A percentile compares a stretch with the other conserved stretches of the same genome.
These are phyloP conservation scores for Pristionchus fissidentatus DNA, from an alignment of 2,888 invertebrate species.

Conservation along the genomic window DNA sequence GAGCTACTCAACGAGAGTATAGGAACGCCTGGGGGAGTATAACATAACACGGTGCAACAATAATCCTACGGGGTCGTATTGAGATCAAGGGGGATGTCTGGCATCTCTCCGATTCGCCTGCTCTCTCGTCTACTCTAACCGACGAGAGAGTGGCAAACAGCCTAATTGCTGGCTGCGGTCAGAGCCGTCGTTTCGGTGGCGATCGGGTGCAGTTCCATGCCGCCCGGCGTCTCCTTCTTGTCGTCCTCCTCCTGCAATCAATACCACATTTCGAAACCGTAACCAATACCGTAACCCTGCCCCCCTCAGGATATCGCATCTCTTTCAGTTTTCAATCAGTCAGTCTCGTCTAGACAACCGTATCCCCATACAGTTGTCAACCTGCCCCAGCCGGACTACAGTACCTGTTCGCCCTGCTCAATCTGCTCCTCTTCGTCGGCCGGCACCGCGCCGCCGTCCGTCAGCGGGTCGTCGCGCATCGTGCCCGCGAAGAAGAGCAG, in stretches of 20 bases:
- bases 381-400: neutral
- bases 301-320: neutral
- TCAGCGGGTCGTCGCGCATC: conserved; percentile 59
- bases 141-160: neutral
- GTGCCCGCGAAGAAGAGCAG: conserved; percentile 66
- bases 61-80: no score
- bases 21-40: no score
- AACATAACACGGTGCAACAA: no score
- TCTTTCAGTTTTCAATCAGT: neutral
- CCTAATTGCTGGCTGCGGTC: neutral
- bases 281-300: no score
- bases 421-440: conserved; percentile 2
- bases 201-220: conserved; percentile 1
- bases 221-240: neutral
- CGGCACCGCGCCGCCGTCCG: neutral
- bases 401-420: conserved; percentile 10
- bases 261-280: no score
- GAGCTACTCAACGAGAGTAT: neutral
- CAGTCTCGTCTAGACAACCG: neutral
- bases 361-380: neutral
- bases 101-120: neutral
- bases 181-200: conserved; percentile 30
- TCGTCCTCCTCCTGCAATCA: neutral
- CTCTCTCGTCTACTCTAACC: neutral
- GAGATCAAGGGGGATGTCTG: neutral